Evolutionary conservation across 2,888 invertebrate species (phyloP), one percentile per base, ranked within the genome.

Genomic region (Tyria jacobaeae): DNA sequence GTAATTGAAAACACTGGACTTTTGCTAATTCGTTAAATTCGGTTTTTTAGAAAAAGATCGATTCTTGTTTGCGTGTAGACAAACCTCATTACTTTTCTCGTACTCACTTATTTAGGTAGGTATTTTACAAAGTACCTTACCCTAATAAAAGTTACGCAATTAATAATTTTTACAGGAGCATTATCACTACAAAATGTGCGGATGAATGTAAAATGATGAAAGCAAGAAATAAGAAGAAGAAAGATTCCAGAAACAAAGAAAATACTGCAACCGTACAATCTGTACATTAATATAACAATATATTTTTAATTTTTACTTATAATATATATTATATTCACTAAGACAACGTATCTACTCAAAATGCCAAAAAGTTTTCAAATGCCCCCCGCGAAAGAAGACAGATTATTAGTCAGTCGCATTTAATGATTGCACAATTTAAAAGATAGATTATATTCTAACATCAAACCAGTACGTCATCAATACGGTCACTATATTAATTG

Each of bases 151-250:
- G 3, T 31, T 47, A 4, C 39, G 17, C 17, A 41, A 25, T 47
- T 47, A 24, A 24, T 62, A n/a, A 54, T 58, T 47, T 56, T 87
- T 86, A 34, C 84, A 94, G 95, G 70, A 91, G 89, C 52, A 94
- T 95, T 1, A 95, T 96, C 14, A 95, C 95, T 12, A 95, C 95
- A 0, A 96, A 95, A 81, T 95, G 95, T 73, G 95, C 95, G 0
- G 95, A 96, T 69, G 96, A 96, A 79, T 94, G 94, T 68, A 96
- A 96, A 85, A 95, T 95, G 95, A 87, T 84, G 67, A 94, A 90
- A 58, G 89, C 89, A 59, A 81, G 92, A 64, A 76, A 85, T 57
- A 85, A 84, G 56, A 89, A 88, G 27, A 31, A 44, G 5, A 44
- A 21, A 2, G 41, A 3, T 44, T 21, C 21, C 10, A 21, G 12